These are phyloP conservation scores for Mythimna vitellina DNA, from an alignment of 2,888 invertebrate genomes.

Conservation along the genomic window DNA sequence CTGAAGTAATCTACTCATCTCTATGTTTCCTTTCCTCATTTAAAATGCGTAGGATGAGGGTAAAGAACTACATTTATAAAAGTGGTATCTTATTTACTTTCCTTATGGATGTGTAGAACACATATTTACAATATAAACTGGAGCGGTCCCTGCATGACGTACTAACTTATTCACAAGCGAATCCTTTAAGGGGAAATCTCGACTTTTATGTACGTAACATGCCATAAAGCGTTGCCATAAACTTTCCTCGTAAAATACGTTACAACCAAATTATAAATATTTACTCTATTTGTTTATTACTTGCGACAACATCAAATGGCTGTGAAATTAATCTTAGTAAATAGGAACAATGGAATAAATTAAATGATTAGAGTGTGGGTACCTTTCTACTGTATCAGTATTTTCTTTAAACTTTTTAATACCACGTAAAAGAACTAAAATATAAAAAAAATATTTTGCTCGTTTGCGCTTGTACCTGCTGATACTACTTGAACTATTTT, in stretches of 20 bases:
- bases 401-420: not conserved
- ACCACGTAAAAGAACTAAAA: not conserved
- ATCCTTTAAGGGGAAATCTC: constrained; percentile 86
- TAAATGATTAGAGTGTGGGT: not conserved
- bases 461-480: not conserved
- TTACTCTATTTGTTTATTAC: constrained; percentile 68
- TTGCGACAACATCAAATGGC: constrained; percentile 36
- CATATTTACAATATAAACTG: constrained; percentile 55
- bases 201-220: constrained; percentile 87
- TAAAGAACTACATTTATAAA: constrained; percentile 17
- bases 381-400: not conserved
- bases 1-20: constrained; percentile 1
- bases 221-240: constrained; percentile 85
- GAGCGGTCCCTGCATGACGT: constrained; percentile 68
- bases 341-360: constrained; percentile 11
- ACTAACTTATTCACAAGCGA: constrained; percentile 85
- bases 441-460: too few species aligned
- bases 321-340: constrained; percentile 23
- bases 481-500: not conserved
- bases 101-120: constrained; percentile 39
- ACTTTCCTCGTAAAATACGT: constrained; percentile 83
- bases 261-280: constrained; percentile 87
- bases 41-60: not conserved
- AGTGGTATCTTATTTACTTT: constrained; percentile 43
- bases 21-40: not conserved